These are phyloP conservation scores for Lithophane leautieri DNA, from an alignment of 2,888 invertebrate species.

Conservation along the genomic window DNA sequence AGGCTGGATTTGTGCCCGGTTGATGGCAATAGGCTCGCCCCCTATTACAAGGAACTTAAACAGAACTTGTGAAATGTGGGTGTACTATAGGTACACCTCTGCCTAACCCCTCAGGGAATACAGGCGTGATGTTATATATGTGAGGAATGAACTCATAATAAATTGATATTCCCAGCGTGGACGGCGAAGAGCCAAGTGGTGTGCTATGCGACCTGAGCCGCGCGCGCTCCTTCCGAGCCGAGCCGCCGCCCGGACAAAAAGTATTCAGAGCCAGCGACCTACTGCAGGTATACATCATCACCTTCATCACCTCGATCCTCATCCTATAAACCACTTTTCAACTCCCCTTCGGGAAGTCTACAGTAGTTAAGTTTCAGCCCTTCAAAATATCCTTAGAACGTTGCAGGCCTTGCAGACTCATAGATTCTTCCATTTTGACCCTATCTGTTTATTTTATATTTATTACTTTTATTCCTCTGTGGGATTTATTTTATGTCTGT, in stretches of 20 bases:
- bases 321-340: neutral
- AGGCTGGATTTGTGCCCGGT: too few species aligned
- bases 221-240: conserved; percentile 96
- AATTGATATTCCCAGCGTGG: conserved; percentile 68
- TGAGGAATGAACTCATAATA: neutral
- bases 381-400: neutral
- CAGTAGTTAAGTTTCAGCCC: too few species aligned
- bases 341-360: neutral
- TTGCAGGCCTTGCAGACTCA: neutral
- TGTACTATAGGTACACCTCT: too few species aligned
- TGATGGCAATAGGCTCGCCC: too few species aligned
- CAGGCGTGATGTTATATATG: too few species aligned
- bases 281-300: conserved; percentile 87
- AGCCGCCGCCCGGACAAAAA: conserved; percentile 90
- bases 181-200: conserved; percentile 74
- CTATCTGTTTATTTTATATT: too few species aligned
- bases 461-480: too few species aligned
- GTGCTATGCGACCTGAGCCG: conserved; percentile 94
- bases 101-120: neutral
- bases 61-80: too few species aligned
- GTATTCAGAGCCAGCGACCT: conserved; percentile 98
- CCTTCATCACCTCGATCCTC: neutral
- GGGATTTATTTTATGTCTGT: too few species aligned
- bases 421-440: neutral
- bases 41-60: too few species aligned